Evolutionary conservation across 1,140 invertebrate species (phyloP).

Genomic region (Tetramorium alpestre): DNA sequence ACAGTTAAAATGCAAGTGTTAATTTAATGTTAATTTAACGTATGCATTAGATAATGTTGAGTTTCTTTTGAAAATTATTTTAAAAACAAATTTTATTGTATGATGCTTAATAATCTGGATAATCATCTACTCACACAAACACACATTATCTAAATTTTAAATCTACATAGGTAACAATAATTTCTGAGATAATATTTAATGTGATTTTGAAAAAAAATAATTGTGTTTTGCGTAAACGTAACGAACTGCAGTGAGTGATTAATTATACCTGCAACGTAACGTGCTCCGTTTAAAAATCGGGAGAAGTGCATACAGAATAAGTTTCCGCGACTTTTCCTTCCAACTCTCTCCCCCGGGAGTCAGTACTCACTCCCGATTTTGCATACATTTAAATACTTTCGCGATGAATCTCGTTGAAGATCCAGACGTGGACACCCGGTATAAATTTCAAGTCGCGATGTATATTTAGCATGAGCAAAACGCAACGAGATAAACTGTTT

Average conservation of each 20-base stretch:
- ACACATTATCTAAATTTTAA: not conserved
- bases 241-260: not conserved
- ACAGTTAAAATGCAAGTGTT: not conserved
- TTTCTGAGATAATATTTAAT: not conserved
- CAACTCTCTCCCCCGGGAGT: not conserved
- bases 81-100: not conserved
- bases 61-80: not conserved
- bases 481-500: slow-evolving; percentile 31
- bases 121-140: not conserved
- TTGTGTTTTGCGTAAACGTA: not conserved
- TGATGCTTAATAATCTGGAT: not conserved
- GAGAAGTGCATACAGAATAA: slow-evolving; percentile 33
- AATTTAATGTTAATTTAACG: not conserved
- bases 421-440: slow-evolving; percentile 14
- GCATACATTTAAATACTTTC: slow-evolving; percentile 59
- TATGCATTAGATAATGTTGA: not conserved
- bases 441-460: slow-evolving; percentile 39
- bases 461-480: slow-evolving; percentile 52
- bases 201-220: slow-evolving; percentile 3
- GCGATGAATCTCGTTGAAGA: slow-evolving; percentile 48
- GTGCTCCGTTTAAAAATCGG: slow-evolving; percentile 33
- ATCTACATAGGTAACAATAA: not conserved
- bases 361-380: slow-evolving; percentile 34
- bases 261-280: slow-evolving; percentile 28
- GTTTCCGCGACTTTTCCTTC: slow-evolving; percentile 45